A percentile compares a stretch with the other conserved stretches of the same genome.
Evolutionary conservation across 2,888 invertebrate species (phyloP).

Genomic region (Chloroclysta siterata): DNA sequence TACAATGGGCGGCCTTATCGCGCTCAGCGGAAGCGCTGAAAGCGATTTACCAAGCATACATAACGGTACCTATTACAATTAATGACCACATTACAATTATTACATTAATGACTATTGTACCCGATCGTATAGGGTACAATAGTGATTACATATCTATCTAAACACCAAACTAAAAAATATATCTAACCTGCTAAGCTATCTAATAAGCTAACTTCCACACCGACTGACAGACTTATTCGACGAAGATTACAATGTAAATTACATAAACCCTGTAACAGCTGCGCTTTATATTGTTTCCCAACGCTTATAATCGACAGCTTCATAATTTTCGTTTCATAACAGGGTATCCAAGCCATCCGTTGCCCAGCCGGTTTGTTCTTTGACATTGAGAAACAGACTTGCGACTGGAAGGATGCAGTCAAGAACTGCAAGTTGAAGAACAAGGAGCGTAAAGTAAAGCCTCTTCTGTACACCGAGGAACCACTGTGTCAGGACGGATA

Average conservation of each 20-base stretch:
- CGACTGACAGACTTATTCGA: slow-evolving; percentile 10
- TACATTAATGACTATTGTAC: too few relatives aligned
- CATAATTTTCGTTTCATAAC: slow-evolving; percentile 48
- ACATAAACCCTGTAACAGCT: slow-evolving; percentile 27
- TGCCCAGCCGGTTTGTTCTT: slow-evolving; percentile 96
- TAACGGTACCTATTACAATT: neutral
- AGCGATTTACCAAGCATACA: too few relatives aligned
- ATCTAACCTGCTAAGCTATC: too few relatives aligned
- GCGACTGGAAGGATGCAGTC: slow-evolving; percentile 97
- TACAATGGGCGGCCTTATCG: too few relatives aligned
- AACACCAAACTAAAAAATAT: too few relatives aligned
- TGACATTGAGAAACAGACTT: slow-evolving; percentile 97
- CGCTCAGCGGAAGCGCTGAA: too few relatives aligned
- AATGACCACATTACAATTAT: too few relatives aligned
- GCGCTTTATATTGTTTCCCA: slow-evolving; percentile 31
- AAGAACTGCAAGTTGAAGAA: slow-evolving; percentile 96
- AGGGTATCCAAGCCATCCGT: slow-evolving; percentile 96
- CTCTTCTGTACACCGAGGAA: slow-evolving; percentile 94
- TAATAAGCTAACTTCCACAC: too few relatives aligned
- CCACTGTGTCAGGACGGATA: slow-evolving; percentile 94
- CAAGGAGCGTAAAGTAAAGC: slow-evolving; percentile 94
- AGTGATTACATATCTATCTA: neutral
- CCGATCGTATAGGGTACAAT: neutral
- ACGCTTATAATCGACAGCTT: slow-evolving; percentile 29
- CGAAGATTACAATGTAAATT: slow-evolving; percentile 30